phyloP scores from a whole-genome alignment of 2,797 vertebrate species.

The Pseudocheirus occidentalis region DNA sequence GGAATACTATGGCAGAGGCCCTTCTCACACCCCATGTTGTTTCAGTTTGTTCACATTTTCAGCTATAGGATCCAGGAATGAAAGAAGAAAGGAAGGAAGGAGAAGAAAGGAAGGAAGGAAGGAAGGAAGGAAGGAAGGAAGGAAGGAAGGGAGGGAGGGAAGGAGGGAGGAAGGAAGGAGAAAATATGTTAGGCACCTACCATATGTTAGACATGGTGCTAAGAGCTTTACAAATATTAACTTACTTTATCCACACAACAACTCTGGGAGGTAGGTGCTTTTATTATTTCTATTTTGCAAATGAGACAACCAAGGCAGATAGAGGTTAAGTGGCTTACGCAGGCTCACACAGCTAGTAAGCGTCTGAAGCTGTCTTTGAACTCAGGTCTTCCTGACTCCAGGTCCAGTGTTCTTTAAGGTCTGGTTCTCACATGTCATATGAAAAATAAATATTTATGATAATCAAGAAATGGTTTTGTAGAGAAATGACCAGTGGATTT shows the following conservation, averaged over 20 bases:
- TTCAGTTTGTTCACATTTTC: not conserved
- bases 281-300: not conserved
- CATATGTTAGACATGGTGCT: not conserved
- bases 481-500: not conserved
- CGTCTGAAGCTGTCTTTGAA: not conserved
- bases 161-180: not conserved
- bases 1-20: not conserved
- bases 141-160: no score
- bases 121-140: no score
- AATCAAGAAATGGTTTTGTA: not conserved
- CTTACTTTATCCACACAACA: not conserved
- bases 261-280: not conserved
- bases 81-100: not conserved
- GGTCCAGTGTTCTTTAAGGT: not conserved
- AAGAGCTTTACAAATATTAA: not conserved
- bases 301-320: not conserved
- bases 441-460: not conserved
- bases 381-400: not conserved
- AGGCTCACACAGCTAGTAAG: not conserved
- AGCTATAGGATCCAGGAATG: not conserved
- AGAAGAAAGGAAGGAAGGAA: no score
- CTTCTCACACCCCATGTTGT: not conserved
- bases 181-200: not conserved
- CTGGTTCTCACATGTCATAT: not conserved
- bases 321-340: not conserved